These are phyloP conservation scores for Zootoca vivipara DNA, from an alignment of 2,113 vertebrate genomes.

Conservation along the genomic window DNA sequence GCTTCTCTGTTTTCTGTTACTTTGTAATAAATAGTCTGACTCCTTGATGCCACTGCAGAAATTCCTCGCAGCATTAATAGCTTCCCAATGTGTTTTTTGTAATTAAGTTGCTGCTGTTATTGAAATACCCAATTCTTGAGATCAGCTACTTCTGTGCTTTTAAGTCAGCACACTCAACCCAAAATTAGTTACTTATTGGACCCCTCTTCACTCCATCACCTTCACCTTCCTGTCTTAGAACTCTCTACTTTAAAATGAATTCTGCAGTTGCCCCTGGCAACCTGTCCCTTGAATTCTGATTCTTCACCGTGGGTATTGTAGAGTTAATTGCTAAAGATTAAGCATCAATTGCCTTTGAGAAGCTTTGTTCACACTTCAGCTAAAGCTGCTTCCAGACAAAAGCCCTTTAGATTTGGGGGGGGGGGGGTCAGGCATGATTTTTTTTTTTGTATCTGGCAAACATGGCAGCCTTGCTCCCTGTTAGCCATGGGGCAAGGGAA, in stretches of 20 bases:
- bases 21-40: not conserved
- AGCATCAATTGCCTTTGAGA: constrained; percentile 24
- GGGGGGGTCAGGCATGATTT: not conserved
- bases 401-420: not conserved
- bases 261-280: constrained; percentile 17
- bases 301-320: constrained; percentile 11
- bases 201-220: not conserved
- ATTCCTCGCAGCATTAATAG: not conserved
- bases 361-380: constrained; percentile 10
- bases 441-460: not conserved
- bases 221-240: not conserved
- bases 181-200: not conserved
- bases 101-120: not conserved
- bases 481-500: not conserved
- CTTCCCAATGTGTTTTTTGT: too few relatives aligned
- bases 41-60: not conserved
- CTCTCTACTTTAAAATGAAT: constrained; percentile 10
- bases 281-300: constrained; percentile 16
- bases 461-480: not conserved
- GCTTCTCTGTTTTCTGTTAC: not conserved
- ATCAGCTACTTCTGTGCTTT: not conserved
- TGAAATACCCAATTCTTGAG: not conserved
- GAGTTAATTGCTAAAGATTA: constrained; percentile 37
- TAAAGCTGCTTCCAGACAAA: constrained; percentile 11
- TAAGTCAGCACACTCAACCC: not conserved